A percentile compares a stretch with the other conserved stretches of the same genome.
phyloP scores from a whole-genome alignment of 2,797 vertebrate species.

The Valencia hispanica region DNA sequence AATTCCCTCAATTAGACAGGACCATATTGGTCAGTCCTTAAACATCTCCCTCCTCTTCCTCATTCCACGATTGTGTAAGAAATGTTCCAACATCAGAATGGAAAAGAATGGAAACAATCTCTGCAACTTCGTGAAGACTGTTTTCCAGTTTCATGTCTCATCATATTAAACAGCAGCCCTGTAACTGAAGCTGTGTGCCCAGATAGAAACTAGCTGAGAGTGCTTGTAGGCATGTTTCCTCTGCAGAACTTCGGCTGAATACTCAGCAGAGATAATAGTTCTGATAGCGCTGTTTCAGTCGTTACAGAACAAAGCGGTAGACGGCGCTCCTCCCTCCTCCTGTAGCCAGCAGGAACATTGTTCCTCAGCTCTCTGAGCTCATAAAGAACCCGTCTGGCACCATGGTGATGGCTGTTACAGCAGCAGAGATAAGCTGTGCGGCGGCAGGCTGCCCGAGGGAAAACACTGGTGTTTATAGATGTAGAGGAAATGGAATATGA shows the following conservation, averaged over 20 bases:
- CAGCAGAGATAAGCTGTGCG: slow-evolving; percentile 23
- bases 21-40: neutral
- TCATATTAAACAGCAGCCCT: neutral
- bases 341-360: neutral
- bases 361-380: neutral
- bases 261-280: neutral
- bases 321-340: neutral
- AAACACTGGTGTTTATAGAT: slow-evolving; percentile 35
- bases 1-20: neutral
- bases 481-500: slow-evolving; percentile 20
- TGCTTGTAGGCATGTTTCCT: neutral
- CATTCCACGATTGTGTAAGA: neutral
- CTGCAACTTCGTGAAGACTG: neutral
- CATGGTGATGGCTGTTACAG: slow-evolving; percentile 1
- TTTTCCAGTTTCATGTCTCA: too few relatives aligned
- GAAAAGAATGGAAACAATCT: neutral
- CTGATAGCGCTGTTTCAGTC: neutral
- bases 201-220: too few relatives aligned
- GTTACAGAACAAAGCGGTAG: neutral
- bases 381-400: neutral
- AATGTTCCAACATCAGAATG: neutral
- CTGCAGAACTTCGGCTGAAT: neutral
- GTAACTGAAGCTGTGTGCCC: neutral
- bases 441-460: neutral
- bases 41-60: neutral